Base-by-base conservation (phyloP, 2,888 invertebrate genomes). In the Chymomyza amoena region DNA sequence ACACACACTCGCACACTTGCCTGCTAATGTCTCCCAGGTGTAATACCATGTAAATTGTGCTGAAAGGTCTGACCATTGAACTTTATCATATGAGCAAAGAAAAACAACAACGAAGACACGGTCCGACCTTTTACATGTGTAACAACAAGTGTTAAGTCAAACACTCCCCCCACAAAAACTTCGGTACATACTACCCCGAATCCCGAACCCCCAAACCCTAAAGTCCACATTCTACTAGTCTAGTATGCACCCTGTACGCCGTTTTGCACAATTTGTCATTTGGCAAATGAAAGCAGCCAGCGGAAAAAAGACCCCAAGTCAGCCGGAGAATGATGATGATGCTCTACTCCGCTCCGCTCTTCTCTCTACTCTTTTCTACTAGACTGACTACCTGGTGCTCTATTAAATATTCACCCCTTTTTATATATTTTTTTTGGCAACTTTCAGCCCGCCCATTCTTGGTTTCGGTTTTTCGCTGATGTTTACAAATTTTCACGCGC, bases 341-440 rank as follows among this genome's bases (percentile, higher is more conserved):
- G 39, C 39, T 45, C n/a, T n/a, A n/a, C n/a, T n/a, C n/a, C n/a
- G n/a, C n/a, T n/a, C n/a, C n/a, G n/a, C n/a, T n/a, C n/a, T n/a
- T n/a, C n/a, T n/a, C n/a, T n/a, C n/a, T n/a, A n/a, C n/a, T n/a
- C 39, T 45, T 10, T 13, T 45, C 39, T 45, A 13, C 39, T 13
- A 45, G 13, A n/a, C 39, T 45, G 39, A 13, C 39, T 45, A 45
- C 39, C 39, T 45, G 39, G 39, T 4, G 64, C 64, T 78, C 76
- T 84, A 84, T 83, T 83, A 83, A 86, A 86, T 83, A 86, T 83
- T 78, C 86, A 86, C 84, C 83, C 86, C 79, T 83, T 82, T 84
- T 68, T 63, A 20, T 50, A 32, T 52, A 51, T 20, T 45, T 45
- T 45, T 45, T 45, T 45, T 45, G 39, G 39, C 39, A 45, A 13